Percentiles rank a stretch among this genome's conserved stretches.
Evolutionary conservation across 2,113 vertebrate genomes (phyloP).

Genomic region (Mobula hypostoma): DNA sequence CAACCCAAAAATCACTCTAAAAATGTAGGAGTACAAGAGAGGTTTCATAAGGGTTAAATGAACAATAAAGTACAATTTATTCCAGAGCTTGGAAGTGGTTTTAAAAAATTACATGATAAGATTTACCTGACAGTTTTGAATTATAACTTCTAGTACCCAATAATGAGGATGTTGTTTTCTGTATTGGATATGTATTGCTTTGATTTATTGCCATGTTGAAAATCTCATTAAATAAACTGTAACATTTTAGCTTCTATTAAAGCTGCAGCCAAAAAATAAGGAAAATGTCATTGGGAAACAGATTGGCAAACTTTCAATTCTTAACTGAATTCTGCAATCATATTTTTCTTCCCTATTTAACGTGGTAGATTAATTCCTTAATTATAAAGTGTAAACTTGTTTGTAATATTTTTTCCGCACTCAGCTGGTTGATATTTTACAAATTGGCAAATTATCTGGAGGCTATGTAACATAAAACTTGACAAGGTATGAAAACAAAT

Average conservation of each 20-base stretch:
- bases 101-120: not conserved
- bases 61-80: not conserved
- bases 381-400: not conserved
- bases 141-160: not conserved
- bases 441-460: not conserved
- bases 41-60: not conserved
- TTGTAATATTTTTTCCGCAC: not conserved
- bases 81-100: not conserved
- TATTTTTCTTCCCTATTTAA: not conserved
- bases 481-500: not conserved
- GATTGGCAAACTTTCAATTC: not conserved
- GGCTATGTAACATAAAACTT: not conserved
- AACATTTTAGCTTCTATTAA: slow-evolving; percentile 29
- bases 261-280: not conserved
- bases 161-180: not conserved
- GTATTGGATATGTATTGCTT: not conserved
- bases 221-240: slow-evolving; percentile 35
- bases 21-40: not conserved
- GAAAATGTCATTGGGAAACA: not conserved
- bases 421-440: not conserved
- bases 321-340: not conserved
- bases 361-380: not conserved
- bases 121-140: slow-evolving; percentile 31
- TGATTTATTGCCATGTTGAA: slow-evolving; percentile 20
- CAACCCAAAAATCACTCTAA: too few relatives aligned